Evolutionary conservation across 2,888 invertebrate species (phyloP).

Genomic region (Drosophila cracens): DNA sequence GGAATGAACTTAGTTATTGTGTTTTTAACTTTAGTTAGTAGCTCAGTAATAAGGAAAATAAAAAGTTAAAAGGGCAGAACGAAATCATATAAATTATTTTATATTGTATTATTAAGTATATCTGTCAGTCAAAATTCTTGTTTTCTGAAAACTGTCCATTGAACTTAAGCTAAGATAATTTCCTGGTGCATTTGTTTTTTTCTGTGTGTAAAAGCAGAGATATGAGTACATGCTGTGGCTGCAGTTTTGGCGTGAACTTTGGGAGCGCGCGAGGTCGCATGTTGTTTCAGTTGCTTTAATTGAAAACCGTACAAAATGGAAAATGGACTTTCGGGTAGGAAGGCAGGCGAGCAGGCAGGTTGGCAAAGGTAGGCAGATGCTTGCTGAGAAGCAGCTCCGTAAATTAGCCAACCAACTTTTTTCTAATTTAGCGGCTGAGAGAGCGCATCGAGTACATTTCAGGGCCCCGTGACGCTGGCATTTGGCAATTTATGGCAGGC

Average conservation of each 20-base stretch:
- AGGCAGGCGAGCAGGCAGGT: conserved; percentile 13
- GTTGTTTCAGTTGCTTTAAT: conserved; percentile 64
- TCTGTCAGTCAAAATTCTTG: no score
- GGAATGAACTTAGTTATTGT: not conserved
- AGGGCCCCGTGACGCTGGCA: conserved; percentile 69
- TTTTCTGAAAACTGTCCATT: not conserved
- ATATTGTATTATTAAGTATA: no score
- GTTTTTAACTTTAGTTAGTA: no score
- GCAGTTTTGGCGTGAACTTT: conserved; percentile 57
- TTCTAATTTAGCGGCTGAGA: conserved; percentile 61
- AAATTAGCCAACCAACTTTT: conserved; percentile 69
- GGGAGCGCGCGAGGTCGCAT: conserved; percentile 68
- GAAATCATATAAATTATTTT: no score
- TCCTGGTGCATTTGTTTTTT: not conserved
- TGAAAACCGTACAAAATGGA: conserved; percentile 76
- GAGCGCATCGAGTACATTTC: conserved; percentile 66
- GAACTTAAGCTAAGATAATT: not conserved
- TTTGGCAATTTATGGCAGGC: conserved; percentile 78
- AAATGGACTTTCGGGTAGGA: conserved; percentile 66
- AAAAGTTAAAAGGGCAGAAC: no score
- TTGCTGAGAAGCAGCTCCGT: conserved; percentile 43
- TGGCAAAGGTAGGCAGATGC: conserved; percentile 6
- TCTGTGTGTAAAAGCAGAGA: not conserved
- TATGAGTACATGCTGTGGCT: conserved; percentile 13
- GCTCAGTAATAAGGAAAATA: no score